Percentiles rank a stretch among this genome's conserved stretches.
Evolutionary conservation across 1,140 invertebrate genomes (phyloP).

Genomic region (Cyrtorhinus lividipennis): DNA sequence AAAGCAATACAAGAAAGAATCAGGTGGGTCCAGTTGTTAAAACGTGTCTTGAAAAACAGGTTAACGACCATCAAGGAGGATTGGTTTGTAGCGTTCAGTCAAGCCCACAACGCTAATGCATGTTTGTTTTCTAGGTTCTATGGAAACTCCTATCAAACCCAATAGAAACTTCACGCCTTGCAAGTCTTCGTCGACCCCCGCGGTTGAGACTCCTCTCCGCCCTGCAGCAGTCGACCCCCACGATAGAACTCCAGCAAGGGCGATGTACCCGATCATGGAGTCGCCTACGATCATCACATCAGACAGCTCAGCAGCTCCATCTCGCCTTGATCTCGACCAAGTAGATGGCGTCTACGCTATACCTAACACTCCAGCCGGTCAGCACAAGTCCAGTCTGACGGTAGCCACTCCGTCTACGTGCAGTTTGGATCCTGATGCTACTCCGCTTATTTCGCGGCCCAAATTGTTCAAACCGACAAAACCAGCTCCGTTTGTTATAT

Average conservation of each 20-base stretch:
- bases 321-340: not conserved
- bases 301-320: not conserved
- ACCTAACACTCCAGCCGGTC: not conserved
- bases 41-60: no score
- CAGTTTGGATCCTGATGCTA: not conserved
- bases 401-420: not conserved
- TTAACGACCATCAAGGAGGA: no score
- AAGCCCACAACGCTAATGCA: no score
- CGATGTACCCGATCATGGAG: not conserved
- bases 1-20: no score
- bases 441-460: not conserved
- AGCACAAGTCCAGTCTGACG: not conserved
- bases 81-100: no score
- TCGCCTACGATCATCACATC: not conserved
- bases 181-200: not conserved
- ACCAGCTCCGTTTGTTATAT: not conserved
- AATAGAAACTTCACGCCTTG: not conserved
- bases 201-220: not conserved
- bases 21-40: no score
- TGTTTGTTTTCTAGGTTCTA: not conserved
- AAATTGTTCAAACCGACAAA: not conserved
- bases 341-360: not conserved
- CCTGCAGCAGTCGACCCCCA: not conserved
- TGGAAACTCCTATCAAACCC: not conserved
- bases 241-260: not conserved